Conservation (phyloP, 1,140 invertebrate species). For the Calosoma granatense region DNA sequence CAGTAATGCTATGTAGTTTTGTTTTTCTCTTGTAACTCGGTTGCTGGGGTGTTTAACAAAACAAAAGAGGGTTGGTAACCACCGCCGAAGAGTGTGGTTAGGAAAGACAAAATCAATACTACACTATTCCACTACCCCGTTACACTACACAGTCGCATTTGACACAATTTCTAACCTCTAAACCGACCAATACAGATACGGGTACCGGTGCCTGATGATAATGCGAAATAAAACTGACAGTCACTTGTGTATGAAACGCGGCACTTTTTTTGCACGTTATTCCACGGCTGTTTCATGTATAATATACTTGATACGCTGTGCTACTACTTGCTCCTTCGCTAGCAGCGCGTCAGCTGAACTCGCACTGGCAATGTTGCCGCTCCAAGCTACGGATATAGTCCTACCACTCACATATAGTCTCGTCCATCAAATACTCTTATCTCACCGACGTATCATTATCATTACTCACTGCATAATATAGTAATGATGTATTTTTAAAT, state of each 20-base stretch:
- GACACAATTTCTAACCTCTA: constrained; percentile 6
- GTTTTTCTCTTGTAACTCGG: not conserved
- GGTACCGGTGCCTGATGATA: not conserved
- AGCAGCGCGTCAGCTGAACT: not conserved
- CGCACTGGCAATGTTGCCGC: no score
- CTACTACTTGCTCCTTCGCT: not conserved
- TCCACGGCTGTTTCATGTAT: not conserved
- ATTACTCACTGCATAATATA: no score
- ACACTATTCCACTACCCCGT: not conserved
- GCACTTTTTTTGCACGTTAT: not conserved
- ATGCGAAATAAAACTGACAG: not conserved
- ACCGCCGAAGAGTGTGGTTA: not conserved
- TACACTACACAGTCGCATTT: not conserved
- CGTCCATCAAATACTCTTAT: no score
- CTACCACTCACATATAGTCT: constrained; percentile 17
- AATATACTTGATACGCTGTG: not conserved
- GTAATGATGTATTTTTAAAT: no score
- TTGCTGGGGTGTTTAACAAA: no score
- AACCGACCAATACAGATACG: no score
- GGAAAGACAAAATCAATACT: not conserved
- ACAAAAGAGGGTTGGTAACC: not conserved
- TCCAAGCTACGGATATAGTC: constrained; percentile 17
- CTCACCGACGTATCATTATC: no score
- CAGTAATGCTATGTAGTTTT: not conserved
- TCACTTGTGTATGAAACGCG: not conserved